These are phyloP conservation scores for Pygmarrhopalites habei DNA, from an alignment of 1,140 invertebrate species.

Conservation along the genomic window DNA sequence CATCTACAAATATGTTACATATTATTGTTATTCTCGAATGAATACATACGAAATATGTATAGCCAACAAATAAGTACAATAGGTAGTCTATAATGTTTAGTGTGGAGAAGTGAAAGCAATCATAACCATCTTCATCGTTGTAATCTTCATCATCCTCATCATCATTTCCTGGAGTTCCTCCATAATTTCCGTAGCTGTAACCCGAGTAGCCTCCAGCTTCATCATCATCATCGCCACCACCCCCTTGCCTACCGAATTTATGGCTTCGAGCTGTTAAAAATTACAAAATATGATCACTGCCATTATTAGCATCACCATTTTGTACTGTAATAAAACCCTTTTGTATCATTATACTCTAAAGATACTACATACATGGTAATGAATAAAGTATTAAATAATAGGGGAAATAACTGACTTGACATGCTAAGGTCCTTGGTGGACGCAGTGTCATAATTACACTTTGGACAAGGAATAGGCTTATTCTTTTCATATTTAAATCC, in stretches of 20 bases:
- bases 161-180: constrained; percentile 36
- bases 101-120: too few species aligned
- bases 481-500: constrained; percentile 87
- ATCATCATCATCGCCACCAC: constrained; percentile 51
- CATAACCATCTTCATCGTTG: constrained; percentile 37
- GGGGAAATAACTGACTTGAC: constrained; percentile 86
- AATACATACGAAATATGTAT: too few species aligned
- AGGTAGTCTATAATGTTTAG: too few species aligned
- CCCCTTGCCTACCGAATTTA: constrained; percentile 72
- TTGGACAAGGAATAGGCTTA: constrained; percentile 84
- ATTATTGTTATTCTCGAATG: too few species aligned
- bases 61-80: too few species aligned
- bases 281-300: not conserved
- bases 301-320: constrained; percentile 16
- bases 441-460: constrained; percentile 83
- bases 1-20: constrained; percentile 46
- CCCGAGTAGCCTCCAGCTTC: constrained; percentile 48
- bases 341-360: too few species aligned
- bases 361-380: too few species aligned
- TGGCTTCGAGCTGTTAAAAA: constrained; percentile 60
- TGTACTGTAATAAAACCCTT: constrained; percentile 2
- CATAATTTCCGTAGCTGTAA: constrained; percentile 36
- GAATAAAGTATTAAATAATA: too few species aligned
- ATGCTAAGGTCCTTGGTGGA: constrained; percentile 91
- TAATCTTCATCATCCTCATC: constrained; percentile 41